Evolutionary conservation across 2,888 invertebrate genomes (phyloP).

Genomic region (Caenorhabditis panamensis): DNA sequence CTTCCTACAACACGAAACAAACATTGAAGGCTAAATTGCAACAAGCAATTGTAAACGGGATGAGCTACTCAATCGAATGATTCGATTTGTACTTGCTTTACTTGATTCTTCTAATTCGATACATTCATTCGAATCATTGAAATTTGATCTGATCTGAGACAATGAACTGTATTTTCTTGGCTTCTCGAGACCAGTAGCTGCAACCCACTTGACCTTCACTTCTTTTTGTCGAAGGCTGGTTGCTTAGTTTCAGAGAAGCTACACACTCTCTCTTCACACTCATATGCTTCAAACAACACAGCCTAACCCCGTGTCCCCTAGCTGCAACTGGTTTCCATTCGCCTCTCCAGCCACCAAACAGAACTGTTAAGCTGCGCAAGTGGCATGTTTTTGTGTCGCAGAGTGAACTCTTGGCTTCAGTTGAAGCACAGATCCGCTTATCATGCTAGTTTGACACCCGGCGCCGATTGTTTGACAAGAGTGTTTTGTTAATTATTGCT

Average conservation of each 20-base stretch:
- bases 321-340: background rate
- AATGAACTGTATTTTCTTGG: background rate
- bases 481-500: conserved; percentile 55
- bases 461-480: conserved; percentile 49
- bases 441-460: conserved; percentile 49
- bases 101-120: no score
- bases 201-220: conserved; percentile 6
- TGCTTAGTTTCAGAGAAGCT: background rate
- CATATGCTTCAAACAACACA: conserved; percentile 3
- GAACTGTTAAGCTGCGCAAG: conserved; percentile 3
- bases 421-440: conserved; percentile 34
- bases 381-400: conserved; percentile 16
- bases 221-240: background rate
- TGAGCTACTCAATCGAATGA: conserved; percentile 79
- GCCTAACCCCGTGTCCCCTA: conserved; percentile 4
- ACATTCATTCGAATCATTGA: no score
- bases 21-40: conserved; percentile 73
- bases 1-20: conserved; percentile 89
- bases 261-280: background rate
- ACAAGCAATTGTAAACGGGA: conserved; percentile 77
- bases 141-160: background rate
- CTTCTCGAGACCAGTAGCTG: background rate
- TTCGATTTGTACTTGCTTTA: background rate
- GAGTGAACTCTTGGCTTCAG: conserved; percentile 8
- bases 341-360: background rate